phyloP scores from a whole-genome alignment of 2,797 vertebrate species.

The Lithobates sylvaticus region DNA sequence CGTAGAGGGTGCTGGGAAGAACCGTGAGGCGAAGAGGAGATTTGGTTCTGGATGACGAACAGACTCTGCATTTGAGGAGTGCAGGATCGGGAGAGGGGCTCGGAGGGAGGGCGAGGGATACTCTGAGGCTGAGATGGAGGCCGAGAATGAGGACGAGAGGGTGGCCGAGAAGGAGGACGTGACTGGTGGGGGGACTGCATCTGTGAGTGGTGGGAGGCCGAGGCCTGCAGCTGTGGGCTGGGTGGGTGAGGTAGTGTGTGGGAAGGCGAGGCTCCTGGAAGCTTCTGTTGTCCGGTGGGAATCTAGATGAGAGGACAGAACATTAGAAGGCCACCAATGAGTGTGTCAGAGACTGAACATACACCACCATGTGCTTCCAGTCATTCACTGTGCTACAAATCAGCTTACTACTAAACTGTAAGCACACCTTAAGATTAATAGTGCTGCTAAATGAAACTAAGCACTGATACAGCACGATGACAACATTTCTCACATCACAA shows the following conservation, averaged over 20 bases:
- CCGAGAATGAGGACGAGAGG: conserved; percentile 73
- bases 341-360: too few relatives aligned
- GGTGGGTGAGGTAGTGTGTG: conserved; percentile 80
- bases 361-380: background rate
- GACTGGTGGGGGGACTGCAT: conserved; percentile 86
- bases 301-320: conserved; percentile 74
- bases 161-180: conserved; percentile 81
- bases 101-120: conserved; percentile 70
- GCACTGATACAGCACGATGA: too few relatives aligned
- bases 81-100: conserved; percentile 80
- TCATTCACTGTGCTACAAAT: background rate
- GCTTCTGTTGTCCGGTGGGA: conserved; percentile 86
- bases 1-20: conserved; percentile 68
- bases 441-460: too few relatives aligned
- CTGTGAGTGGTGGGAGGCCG: conserved; percentile 77
- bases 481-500: too few relatives aligned
- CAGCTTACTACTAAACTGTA: too few relatives aligned
- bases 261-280: conserved; percentile 86
- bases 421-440: too few relatives aligned
- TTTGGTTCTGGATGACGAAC: conserved; percentile 88
- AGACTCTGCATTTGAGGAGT: conserved; percentile 80
- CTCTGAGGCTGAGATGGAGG: conserved; percentile 74
- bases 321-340: background rate
- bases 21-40: conserved; percentile 81
- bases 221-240: conserved; percentile 82